A percentile compares a stretch with the other conserved stretches of the same genome.
phyloP scores from a whole-genome alignment of 2,113 vertebrate genomes.

The Herpailurus yagouaroundi region DNA sequence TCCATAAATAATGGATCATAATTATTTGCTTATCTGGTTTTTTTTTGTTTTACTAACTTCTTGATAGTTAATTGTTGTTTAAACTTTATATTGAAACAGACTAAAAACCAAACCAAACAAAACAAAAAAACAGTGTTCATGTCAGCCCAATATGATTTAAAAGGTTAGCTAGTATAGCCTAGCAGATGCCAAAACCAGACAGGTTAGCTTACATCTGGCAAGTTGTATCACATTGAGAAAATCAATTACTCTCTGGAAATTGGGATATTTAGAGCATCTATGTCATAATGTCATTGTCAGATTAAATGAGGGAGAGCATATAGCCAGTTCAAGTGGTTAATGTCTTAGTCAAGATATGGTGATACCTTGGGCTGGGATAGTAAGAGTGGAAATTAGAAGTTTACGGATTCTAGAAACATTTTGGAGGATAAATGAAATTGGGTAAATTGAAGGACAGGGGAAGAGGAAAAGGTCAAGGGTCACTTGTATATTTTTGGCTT shows the following conservation, averaged over 20 bases:
- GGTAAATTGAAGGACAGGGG: background rate
- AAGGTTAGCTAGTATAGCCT: background rate
- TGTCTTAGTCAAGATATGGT: background rate
- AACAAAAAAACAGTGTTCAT: background rate
- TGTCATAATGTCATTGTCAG: background rate
- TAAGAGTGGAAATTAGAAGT: background rate
- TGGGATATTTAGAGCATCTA: background rate
- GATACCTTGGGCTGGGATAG: background rate
- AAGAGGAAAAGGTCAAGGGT: background rate
- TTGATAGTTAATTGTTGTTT: background rate
- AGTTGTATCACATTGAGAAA: background rate
- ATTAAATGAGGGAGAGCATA: background rate
- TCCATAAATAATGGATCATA: background rate
- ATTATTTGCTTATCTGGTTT: slow-evolving; percentile 35
- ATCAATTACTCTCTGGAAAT: background rate
- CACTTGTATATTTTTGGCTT: background rate
- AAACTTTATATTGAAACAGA: background rate
- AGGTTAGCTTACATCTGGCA: background rate
- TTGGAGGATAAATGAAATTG: background rate
- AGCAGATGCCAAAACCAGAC: background rate
- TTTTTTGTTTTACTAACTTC: background rate
- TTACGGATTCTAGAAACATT: background rate
- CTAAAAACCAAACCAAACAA: background rate
- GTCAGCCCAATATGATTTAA: background rate
- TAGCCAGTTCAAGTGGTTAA: background rate